Conservation (phyloP, 2,797 vertebrate genomes). For the Anguilla obscura region DNA sequence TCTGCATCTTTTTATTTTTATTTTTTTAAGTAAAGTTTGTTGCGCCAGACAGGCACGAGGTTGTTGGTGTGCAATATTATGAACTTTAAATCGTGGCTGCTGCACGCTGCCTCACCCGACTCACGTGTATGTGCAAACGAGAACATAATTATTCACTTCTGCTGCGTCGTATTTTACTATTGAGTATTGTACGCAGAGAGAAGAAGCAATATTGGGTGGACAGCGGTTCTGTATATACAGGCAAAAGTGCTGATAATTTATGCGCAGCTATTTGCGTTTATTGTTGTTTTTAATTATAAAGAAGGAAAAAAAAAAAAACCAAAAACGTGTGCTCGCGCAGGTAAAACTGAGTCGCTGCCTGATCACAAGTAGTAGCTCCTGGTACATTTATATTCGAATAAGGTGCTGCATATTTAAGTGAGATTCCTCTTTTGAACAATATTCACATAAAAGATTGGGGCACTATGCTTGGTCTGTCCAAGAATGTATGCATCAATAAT, state of each 20-base stretch:
- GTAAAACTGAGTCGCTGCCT: background rate
- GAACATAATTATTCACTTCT: background rate
- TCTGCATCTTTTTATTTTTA: slow-evolving; percentile 25
- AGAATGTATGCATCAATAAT: background rate
- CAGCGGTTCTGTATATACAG: background rate
- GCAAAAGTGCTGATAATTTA: background rate
- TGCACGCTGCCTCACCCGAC: background rate
- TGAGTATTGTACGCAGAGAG: background rate
- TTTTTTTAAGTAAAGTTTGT: slow-evolving; percentile 15
- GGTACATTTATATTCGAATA: background rate
- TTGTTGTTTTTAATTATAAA: background rate
- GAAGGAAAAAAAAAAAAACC: background rate
- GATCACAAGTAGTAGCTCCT: background rate
- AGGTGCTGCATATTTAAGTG: slow-evolving; percentile 1
- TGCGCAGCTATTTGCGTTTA: background rate
- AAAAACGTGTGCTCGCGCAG: background rate
- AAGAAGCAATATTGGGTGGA: background rate
- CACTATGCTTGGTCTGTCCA: background rate
- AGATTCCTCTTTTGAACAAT: background rate
- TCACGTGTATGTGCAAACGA: background rate
- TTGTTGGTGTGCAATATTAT: slow-evolving; percentile 4
- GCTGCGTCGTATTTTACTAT: background rate
- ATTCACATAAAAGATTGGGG: background rate
- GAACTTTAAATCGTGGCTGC: background rate
- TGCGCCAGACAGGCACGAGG: background rate